Percentiles rank a stretch among this genome's conserved stretches.
Evolutionary conservation across 2,888 invertebrate species (phyloP).

Genomic region (Drepana falcataria): DNA sequence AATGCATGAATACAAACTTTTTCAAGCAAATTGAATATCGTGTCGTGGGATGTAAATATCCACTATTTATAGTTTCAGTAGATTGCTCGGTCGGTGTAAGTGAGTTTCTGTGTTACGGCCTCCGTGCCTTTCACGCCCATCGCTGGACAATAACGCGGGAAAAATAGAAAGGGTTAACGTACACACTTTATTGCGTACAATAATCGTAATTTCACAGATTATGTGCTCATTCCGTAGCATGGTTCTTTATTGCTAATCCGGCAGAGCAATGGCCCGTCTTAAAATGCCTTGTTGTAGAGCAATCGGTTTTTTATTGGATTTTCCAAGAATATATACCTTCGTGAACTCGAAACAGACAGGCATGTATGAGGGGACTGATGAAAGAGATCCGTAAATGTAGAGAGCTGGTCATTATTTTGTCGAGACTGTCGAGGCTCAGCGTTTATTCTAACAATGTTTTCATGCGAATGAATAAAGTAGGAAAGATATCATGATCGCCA

Average conservation of each 20-base stretch:
- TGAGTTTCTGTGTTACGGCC: slow-evolving; percentile 42
- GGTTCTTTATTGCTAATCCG: background rate
- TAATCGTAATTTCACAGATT: background rate
- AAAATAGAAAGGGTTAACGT: slow-evolving; percentile 30
- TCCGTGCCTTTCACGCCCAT: slow-evolving; percentile 32
- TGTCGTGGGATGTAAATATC: slow-evolving; percentile 8
- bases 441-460: too few species aligned
- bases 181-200: background rate
- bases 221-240: background rate
- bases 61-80: slow-evolving; percentile 9
- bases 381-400: too few species aligned
- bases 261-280: background rate
- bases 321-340: too few species aligned
- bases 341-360: too few species aligned
- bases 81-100: slow-evolving; percentile 28
- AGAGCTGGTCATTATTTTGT: too few species aligned
- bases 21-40: background rate
- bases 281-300: background rate
- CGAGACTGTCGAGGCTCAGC: too few species aligned
- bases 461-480: too few species aligned
- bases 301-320: too few species aligned
- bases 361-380: too few species aligned
- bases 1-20: too few species aligned
- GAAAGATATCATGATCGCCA: too few species aligned
- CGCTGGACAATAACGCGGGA: slow-evolving; percentile 33